Percentiles rank a stretch among this genome's conserved stretches.
These are phyloP conservation scores for Morone chrysops DNA, from an alignment of 2,113 vertebrate species.

Conservation along the genomic window DNA sequence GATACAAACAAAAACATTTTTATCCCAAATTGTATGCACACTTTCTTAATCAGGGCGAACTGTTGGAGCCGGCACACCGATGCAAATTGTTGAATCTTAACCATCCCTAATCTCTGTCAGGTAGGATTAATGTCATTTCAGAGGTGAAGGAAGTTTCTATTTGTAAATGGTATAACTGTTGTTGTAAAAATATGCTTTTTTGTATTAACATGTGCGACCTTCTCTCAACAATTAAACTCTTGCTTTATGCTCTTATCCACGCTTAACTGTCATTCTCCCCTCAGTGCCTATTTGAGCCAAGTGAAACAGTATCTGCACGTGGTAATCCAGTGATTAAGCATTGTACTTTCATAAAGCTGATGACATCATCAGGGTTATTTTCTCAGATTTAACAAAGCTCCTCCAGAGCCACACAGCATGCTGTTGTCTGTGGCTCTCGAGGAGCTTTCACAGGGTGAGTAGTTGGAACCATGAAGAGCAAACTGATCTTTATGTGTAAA, in stretches of 20 bases:
- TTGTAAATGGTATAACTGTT: not conserved
- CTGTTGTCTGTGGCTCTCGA: too few species aligned
- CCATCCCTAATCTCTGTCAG: too few species aligned
- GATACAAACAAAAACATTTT: too few species aligned
- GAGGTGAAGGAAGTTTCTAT: not conserved
- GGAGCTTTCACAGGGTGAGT: not conserved
- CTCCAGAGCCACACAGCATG: not conserved
- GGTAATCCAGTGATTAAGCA: slow-evolving; percentile 28
- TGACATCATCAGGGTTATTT: not conserved
- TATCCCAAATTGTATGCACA: too few species aligned
- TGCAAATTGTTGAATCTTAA: too few species aligned
- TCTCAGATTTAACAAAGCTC: not conserved
- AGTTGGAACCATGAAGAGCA: not conserved
- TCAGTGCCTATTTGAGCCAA: not conserved
- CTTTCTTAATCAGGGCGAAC: too few species aligned
- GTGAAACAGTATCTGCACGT: slow-evolving; percentile 5
- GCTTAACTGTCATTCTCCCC: not conserved
- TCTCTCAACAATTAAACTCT: not conserved
- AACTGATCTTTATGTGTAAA: not conserved
- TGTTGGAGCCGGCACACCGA: too few species aligned
- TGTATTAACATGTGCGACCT: not conserved
- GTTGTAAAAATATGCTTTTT: not conserved
- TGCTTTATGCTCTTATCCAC: not conserved
- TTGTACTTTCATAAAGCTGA: not conserved
- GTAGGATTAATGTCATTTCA: not conserved